Evolutionary conservation across 2,888 invertebrate species (phyloP).

Genomic region (Caenorhabditis angaria): DNA sequence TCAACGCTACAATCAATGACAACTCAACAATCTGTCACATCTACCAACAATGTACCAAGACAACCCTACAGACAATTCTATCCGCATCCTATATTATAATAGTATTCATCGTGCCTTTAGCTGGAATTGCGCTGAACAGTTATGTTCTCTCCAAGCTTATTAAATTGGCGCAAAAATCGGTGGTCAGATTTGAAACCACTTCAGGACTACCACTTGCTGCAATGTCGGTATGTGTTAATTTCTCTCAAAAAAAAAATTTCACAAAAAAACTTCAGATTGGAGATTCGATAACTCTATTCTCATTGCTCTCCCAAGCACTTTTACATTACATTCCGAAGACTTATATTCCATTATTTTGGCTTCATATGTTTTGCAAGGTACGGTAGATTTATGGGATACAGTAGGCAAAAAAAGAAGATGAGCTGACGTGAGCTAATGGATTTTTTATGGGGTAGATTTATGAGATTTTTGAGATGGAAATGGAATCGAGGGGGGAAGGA

Average conservation of each 20-base stretch:
- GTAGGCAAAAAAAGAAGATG: not conserved
- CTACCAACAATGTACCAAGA: too few relatives aligned
- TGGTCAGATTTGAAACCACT: constrained; percentile 65
- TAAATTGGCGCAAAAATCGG: constrained; percentile 55
- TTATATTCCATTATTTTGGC: constrained; percentile 26
- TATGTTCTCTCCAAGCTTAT: constrained; percentile 63
- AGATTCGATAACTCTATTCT: constrained; percentile 47
- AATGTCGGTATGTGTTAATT: constrained; percentile 58
- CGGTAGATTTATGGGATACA: not conserved
- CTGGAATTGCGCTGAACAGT: constrained; percentile 62
- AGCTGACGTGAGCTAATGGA: not conserved
- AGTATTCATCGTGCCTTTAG: constrained; percentile 60
- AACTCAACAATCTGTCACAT: too few relatives aligned
- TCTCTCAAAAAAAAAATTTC: not conserved
- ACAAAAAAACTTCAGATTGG: constrained; percentile 29
- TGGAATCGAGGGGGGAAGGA: too few relatives aligned
- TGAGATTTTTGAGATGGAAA: not conserved
- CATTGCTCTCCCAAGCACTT: constrained; percentile 46
- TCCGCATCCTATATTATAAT: constrained; percentile 46
- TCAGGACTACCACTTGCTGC: constrained; percentile 67
- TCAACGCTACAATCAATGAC: too few relatives aligned
- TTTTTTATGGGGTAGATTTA: not conserved
- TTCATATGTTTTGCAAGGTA: constrained; percentile 49
- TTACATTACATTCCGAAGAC: constrained; percentile 55
- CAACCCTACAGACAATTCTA: constrained; percentile 5